These are phyloP conservation scores for Okapia johnstoni DNA, from an alignment of 2,113 vertebrate genomes.

Conservation along the genomic window DNA sequence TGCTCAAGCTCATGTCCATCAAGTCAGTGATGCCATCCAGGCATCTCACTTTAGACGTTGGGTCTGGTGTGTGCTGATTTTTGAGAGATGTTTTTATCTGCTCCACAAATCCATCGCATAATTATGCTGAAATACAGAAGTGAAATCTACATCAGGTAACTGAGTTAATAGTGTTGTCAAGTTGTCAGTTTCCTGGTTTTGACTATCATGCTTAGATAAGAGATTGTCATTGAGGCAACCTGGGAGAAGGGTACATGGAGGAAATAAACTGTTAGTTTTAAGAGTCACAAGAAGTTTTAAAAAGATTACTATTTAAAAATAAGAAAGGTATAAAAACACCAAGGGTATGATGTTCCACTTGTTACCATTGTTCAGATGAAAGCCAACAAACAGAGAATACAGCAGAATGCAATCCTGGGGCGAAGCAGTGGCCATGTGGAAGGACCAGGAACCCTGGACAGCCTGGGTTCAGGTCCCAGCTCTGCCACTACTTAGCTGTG, in stretches of 20 bases:
- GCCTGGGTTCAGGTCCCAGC: neutral
- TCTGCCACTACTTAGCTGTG: neutral
- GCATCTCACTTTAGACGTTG: neutral
- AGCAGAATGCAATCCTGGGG: neutral
- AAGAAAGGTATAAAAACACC: neutral
- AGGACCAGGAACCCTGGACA: neutral
- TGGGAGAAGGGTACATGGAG: neutral
- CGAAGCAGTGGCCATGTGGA: neutral
- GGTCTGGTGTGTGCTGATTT: neutral
- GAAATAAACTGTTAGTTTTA: neutral
- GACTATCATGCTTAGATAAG: neutral
- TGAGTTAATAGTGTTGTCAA: neutral
- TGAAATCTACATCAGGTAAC: neutral
- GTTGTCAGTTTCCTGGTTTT: conserved; percentile 22
- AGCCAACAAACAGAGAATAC: neutral
- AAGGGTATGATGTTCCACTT: neutral
- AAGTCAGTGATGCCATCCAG: neutral
- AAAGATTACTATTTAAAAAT: neutral
- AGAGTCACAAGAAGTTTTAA: neutral
- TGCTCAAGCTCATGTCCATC: neutral
- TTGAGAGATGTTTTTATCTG: neutral
- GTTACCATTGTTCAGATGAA: neutral
- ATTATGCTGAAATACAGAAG: neutral
- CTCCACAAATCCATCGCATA: neutral
- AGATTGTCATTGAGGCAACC: neutral